Percentiles rank a stretch among this genome's conserved stretches.
These are phyloP conservation scores for Scaptomyza flava DNA, from an alignment of 2,888 invertebrate species.

Conservation along the genomic window DNA sequence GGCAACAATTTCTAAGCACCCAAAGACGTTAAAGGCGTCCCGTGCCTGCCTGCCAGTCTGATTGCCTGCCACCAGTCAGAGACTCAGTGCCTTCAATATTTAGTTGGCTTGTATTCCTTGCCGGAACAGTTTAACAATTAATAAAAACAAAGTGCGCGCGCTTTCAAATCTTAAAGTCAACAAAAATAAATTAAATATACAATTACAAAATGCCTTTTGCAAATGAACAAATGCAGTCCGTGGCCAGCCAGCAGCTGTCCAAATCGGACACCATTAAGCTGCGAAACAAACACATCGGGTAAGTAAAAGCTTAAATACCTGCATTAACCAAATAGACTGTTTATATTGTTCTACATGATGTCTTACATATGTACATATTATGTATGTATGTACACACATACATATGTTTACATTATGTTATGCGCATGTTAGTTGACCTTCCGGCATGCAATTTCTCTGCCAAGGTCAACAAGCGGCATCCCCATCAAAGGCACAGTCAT, in stretches of 20 bases:
- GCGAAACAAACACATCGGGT: conserved; percentile 93
- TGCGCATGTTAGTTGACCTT: conserved; percentile 55
- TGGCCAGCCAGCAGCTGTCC: conserved; percentile 88
- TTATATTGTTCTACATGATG: background rate
- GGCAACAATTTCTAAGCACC: conserved; percentile 69
- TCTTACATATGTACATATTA: background rate
- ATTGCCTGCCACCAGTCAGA: background rate
- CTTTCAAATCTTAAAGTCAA: background rate
- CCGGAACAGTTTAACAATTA: conserved; percentile 11
- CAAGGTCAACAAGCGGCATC: conserved; percentile 80
- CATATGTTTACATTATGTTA: conserved; percentile 21
- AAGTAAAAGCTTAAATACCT: conserved; percentile 82
- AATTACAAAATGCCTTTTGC: conserved; percentile 76
- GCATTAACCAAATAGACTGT: background rate
- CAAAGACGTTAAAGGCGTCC: conserved; percentile 64
- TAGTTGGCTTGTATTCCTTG: conserved; percentile 39
- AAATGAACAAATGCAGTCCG: conserved; percentile 74
- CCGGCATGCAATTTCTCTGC: conserved; percentile 65
- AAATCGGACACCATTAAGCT: conserved; percentile 92
- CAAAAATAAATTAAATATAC: conserved; percentile 6
- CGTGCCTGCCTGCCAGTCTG: conserved; percentile 33
- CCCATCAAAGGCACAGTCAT: conserved; percentile 59
- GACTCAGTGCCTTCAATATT: conserved; percentile 10
- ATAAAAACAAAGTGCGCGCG: conserved; percentile 25
- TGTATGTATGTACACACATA: background rate